Base-by-base conservation (phyloP, 2,797 vertebrate genomes). In the Xiphorhynchus erythropygius region DNA sequence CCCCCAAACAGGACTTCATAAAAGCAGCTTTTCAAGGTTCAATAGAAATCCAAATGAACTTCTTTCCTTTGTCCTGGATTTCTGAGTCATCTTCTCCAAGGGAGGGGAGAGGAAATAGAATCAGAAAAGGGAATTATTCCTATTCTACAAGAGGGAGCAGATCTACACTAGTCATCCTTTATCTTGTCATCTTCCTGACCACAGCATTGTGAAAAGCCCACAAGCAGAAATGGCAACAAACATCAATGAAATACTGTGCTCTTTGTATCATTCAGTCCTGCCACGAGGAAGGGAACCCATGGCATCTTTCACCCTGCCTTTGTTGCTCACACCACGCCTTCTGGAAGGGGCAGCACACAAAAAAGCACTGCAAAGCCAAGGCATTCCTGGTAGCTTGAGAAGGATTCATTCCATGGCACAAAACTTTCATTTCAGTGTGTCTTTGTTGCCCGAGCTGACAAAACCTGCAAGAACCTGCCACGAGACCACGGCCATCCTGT, bases 301-400 rank as follows among this genome's bases (percentile, higher is more conserved):
- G 49, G 79, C 47, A 63, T 88, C 94, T 97, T 95, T 93, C 89
- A 87, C 93, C 73, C 67, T 90, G 96, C 95, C 94, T 96, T 94
- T 94, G 80, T 97, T 94, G 95, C 74, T 90, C 78, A 59, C 37
- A 76, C 49, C 83, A 82, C 2, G 22, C 81, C 83, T 89, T 92
- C 73, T 91, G 70, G 41, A 90, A 95, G 80, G 84, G 41, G 89
- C 68, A 87, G 73, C 6, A 76, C 86, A 70, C 70, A 89, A 57
- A 86, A 89, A 9, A 2, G 89, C 87, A 49, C 37, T 6, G 49
- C 82, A 76, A 71, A 93, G 16, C 76, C 73, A 73, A 90, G 59
- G 25, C 47, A 95, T 82, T 74, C 75, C 70, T 44, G 13, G 50
- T 52, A 87, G 52, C 60, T 67, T 63, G 60, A 41, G 56, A 70